These are phyloP conservation scores for Scortum barcoo DNA, from an alignment of 2,113 vertebrate species.

Conservation along the genomic window DNA sequence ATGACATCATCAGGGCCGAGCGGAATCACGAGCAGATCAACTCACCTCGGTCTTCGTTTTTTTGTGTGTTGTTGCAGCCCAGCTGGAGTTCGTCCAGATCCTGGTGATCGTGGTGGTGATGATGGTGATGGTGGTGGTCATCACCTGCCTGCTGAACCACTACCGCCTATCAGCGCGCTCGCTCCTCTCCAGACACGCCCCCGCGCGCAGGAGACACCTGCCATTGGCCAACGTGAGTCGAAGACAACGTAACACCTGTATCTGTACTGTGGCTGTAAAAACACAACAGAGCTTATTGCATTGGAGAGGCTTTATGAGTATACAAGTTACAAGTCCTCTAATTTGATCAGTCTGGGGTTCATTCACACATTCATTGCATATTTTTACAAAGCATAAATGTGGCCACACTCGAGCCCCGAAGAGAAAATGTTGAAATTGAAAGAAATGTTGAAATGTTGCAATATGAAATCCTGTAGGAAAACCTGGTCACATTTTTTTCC, in stretches of 20 bases:
- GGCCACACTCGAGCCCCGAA: background rate
- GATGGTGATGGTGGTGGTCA: slow-evolving; percentile 98
- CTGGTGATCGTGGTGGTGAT: slow-evolving; percentile 96
- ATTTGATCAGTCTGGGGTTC: background rate
- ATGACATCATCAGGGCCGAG: background rate
- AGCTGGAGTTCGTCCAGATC: slow-evolving; percentile 99
- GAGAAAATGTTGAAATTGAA: too few relatives aligned
- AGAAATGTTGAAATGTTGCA: too few relatives aligned
- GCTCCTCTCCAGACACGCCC: slow-evolving; percentile 91
- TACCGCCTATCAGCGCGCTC: slow-evolving; percentile 95
- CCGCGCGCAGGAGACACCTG: slow-evolving; percentile 87
- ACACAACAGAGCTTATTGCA: too few relatives aligned
- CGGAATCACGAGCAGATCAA: background rate
- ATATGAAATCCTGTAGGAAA: background rate
- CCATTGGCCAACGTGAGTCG: slow-evolving; percentile 91
- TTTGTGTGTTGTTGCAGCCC: slow-evolving; percentile 81
- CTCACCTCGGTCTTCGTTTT: background rate
- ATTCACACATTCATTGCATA: background rate
- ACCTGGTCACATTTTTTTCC: background rate
- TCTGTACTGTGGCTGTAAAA: background rate
- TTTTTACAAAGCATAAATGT: background rate
- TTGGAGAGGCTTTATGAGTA: background rate
- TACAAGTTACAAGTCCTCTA: too few relatives aligned
- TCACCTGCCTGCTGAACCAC: slow-evolving; percentile 96
- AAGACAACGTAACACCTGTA: background rate